Evolutionary conservation across 1,140 invertebrate genomes (phyloP), one percentile per base, ranked within the genome.

Genomic region (Drosophila nigrodunni): DNA sequence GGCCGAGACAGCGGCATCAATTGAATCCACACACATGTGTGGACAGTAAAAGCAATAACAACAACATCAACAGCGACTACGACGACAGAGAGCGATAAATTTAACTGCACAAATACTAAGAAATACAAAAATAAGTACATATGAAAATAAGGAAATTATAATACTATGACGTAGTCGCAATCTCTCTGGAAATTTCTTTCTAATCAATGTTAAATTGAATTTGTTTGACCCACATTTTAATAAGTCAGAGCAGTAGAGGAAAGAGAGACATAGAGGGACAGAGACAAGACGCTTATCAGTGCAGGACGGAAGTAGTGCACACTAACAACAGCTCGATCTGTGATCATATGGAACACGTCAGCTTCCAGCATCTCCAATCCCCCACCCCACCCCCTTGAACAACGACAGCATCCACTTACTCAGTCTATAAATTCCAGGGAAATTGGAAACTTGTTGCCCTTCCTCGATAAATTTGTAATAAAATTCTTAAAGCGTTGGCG

Each of bases 361-460:
- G 81, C 49, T 9, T 65, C 49, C 18, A 4, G 25, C 57, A 15
- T 25, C 15, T 13, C 44, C 30, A 2, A 0, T 30, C 25, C 25
- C 25, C 25, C 25, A 30, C 25, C 25, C 2, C 25, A 30, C 3
- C 25, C 11, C 10, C 5, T 18, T 7, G 46, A 21, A 2, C 9
- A 15, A 10, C 7, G 15, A 11, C 30, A 30, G 13, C 18, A 11
- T 15, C 15, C 34, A 73, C 77, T 82, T 80, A 83, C 85, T 60
- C 13, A 37, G 39, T 34, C 50, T 64, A 49, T 52, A n/a, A 47
- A 66, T 77, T 77, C 44, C 25, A 44, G 3, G 34, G 67, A 75
- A 82, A 78, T 82, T 88, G 83, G 25, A 64, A 75, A 82, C 82
- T 82, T 88, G 83, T 87, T 87, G 82, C 65, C 58, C 50, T 52